Evolutionary conservation across 2,888 invertebrate species (phyloP), one percentile per base, ranked within the genome.

Genomic region (Rotaria sp.): DNA sequence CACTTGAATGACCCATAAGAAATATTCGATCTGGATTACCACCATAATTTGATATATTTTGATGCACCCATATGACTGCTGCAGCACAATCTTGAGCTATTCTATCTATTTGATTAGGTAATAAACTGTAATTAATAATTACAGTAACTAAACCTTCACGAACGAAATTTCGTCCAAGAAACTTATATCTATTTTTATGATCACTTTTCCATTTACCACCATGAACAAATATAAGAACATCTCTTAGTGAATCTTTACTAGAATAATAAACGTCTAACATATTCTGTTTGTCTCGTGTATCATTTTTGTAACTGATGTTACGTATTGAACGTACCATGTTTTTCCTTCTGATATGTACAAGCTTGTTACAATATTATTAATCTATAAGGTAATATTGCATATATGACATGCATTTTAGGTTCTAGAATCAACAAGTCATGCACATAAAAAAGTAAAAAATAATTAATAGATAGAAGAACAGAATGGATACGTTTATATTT

Each of bases 21-120:
- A 75, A 75, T 35, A 75, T 75, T 74, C 75, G 38, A 38, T 75
- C 18, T 38, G 75, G 74, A 74, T 74, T 75, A 0, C 75, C 75
- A 38, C 75, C 75, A 26, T 75, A 35, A 24, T 38, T 41, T 2
- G 15, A 41, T 38, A 75, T 75, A 41, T 75, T 24, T 24, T 38
- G 24, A 41, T 41, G 21, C 10, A 75, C 75, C 75, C 75, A 75
- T 30, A 41, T 75, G 3, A 75, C 24, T 26, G 75, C 75, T 75
- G 41, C 41, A 41, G 75, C 41, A 75, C 41, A 38, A 30, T 75
- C 41, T 41, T 35, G 21, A 38, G 24, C 74, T 5, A 75, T 41
- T 75, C 2, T 21, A 41, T 38, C 13, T 24, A 35, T 75, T 24
- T 30, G 21, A 41, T 30, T 38, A 15, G 75, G 35, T 41, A 41